Conservation (phyloP, 2,888 invertebrate genomes). For the Melinaea marsaeus region DNA sequence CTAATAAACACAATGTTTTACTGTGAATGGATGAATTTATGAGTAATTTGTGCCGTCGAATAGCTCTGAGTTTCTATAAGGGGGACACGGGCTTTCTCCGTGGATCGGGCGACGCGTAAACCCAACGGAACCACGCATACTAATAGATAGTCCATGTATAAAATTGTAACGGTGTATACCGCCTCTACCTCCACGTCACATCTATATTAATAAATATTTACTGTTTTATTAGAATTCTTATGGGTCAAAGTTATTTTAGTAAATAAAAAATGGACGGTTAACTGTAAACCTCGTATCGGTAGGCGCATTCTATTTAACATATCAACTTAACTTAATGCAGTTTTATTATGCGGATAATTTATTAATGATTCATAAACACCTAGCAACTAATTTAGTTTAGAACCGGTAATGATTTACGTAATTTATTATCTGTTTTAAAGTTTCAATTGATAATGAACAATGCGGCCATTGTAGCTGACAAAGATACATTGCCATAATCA, state of each 20-base stretch:
- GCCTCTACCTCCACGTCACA: constrained; percentile 50
- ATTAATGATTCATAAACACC: constrained; percentile 69
- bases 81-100: constrained; percentile 67
- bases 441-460: constrained; percentile 67
- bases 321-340: constrained; percentile 33
- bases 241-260: constrained; percentile 49
- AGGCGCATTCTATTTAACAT: constrained; percentile 43
- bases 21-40: constrained; percentile 58
- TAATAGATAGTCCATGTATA: constrained; percentile 66
- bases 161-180: constrained; percentile 70
- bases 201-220: constrained; percentile 65
- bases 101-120: constrained; percentile 53
- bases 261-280: constrained; percentile 56
- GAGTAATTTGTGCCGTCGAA: constrained; percentile 56
- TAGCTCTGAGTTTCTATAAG: constrained; percentile 54
- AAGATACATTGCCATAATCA: constrained; percentile 66
- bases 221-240: constrained; percentile 65
- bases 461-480: constrained; percentile 71
- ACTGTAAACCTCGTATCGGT: constrained; percentile 34
- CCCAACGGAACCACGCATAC: constrained; percentile 65
- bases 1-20: constrained; percentile 55
- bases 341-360: constrained; percentile 11
- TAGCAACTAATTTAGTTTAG: constrained; percentile 62
- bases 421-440: constrained; percentile 67
- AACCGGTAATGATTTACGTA: constrained; percentile 66